Evolutionary conservation across 2,113 vertebrate species (phyloP).

Genomic region (Labeo catla): DNA sequence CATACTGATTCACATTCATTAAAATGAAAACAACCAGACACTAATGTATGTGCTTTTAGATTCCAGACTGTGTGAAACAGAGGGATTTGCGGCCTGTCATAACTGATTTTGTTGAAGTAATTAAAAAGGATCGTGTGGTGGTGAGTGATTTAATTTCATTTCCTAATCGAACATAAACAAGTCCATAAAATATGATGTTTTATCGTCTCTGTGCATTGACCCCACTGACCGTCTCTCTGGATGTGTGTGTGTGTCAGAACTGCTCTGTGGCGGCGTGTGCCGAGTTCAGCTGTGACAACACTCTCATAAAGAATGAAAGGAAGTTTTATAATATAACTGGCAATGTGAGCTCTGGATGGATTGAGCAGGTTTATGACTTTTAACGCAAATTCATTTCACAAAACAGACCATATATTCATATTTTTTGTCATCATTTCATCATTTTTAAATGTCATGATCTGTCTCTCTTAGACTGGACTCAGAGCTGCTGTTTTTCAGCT

Average conservation of each 20-base stretch:
- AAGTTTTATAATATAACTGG: conserved; percentile 72
- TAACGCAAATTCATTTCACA: not conserved
- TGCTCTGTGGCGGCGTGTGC: conserved; percentile 75
- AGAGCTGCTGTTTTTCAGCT: too few species aligned
- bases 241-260: conserved; percentile 65
- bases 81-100: conserved; percentile 20
- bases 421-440: too few species aligned
- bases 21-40: not conserved
- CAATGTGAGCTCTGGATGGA: conserved; percentile 77
- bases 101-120: conserved; percentile 25
- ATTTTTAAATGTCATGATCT: not conserved
- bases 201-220: conserved; percentile 1
- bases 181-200: not conserved
- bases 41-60: conserved; percentile 58
- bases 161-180: not conserved
- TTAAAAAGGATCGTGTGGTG: conserved; percentile 64
- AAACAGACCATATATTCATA: too few species aligned
- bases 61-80: conserved; percentile 63
- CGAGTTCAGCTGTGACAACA: conserved; percentile 68
- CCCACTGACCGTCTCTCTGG: not conserved
- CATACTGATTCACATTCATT: too few species aligned
- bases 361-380: conserved; percentile 72
- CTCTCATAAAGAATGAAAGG: conserved; percentile 57
- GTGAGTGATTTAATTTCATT: conserved; percentile 55
- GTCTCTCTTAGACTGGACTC: conserved; percentile 57